A percentile compares a stretch with the other conserved stretches of the same genome.
phyloP scores from a whole-genome alignment of 1,140 invertebrate genomes.

The Lasioglossum baleicum region DNA sequence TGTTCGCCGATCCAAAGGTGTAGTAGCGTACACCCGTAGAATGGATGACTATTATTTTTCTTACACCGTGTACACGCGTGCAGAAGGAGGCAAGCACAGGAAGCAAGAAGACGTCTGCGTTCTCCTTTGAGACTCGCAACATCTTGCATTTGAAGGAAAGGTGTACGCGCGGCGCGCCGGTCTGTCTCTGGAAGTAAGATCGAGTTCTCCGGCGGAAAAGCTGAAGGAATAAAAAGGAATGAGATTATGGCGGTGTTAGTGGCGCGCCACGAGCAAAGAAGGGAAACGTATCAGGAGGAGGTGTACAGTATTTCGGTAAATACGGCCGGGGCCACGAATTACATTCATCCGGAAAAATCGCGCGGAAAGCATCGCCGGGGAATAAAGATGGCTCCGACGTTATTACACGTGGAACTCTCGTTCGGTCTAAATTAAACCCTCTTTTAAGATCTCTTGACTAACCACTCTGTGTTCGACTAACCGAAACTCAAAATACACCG shows the following conservation, averaged over 20 bases:
- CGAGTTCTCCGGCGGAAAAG: slow-evolving; percentile 33
- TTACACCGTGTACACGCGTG: too few relatives aligned
- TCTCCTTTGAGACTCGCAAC: slow-evolving; percentile 61
- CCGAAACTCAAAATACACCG: too few relatives aligned
- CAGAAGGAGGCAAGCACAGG: neutral
- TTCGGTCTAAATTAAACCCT: neutral
- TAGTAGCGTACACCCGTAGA: too few relatives aligned
- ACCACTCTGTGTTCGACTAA: too few relatives aligned
- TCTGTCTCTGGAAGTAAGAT: slow-evolving; percentile 37
- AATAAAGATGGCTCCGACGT: neutral
- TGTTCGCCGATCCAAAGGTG: too few relatives aligned
- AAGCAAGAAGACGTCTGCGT: neutral
- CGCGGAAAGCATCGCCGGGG: neutral
- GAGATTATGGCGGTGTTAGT: slow-evolving; percentile 33
- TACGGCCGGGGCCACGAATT: neutral
- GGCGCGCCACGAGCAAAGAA: slow-evolving; percentile 18
- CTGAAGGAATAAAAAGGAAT: slow-evolving; percentile 21
- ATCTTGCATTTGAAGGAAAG: slow-evolving; percentile 62
- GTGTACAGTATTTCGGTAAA: slow-evolving; percentile 6
- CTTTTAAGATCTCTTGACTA: too few relatives aligned
- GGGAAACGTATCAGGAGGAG: neutral
- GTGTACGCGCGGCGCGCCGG: neutral
- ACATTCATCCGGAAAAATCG: neutral
- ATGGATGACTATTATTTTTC: too few relatives aligned
- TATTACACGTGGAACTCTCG: neutral